phyloP scores from a whole-genome alignment of 2,888 invertebrate species.

The Beris morrisii region DNA sequence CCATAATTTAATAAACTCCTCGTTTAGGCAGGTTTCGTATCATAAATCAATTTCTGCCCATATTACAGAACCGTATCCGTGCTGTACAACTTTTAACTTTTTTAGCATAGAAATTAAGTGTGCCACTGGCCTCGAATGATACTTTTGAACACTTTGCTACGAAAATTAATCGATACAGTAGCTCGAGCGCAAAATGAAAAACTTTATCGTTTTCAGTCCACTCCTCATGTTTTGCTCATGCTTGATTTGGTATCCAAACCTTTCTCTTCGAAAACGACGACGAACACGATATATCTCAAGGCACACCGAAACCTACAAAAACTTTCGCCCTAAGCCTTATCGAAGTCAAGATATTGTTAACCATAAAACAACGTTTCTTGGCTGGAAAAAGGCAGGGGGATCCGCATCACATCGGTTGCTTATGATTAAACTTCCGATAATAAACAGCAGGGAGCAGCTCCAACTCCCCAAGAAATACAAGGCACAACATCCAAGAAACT shows the following conservation, averaged over 20 bases:
- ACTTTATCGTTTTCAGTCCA: conserved; percentile 19
- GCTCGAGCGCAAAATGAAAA: conserved; percentile 4
- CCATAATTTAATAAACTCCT: too few relatives aligned
- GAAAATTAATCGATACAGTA: conserved; percentile 27
- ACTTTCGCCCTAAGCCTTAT: conserved; percentile 30
- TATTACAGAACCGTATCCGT: too few relatives aligned
- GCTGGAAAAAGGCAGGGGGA: conserved; percentile 9
- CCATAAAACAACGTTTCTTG: conserved; percentile 29
- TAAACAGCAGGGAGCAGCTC: conserved; percentile 5
- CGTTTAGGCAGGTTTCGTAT: too few relatives aligned
- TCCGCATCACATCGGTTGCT: conserved; percentile 13
- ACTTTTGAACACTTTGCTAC: conserved; percentile 21
- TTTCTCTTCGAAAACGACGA: neutral
- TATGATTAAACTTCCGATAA: conserved; percentile 25
- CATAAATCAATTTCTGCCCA: too few relatives aligned
- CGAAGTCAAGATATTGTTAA: conserved; percentile 31
- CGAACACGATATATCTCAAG: neutral
- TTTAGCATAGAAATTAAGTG: conserved; percentile 22
- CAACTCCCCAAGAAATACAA: neutral
- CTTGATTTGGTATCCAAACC: conserved; percentile 16
- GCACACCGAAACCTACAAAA: conserved; percentile 12
- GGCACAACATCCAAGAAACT: conserved; percentile 9
- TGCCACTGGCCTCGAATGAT: conserved; percentile 20
- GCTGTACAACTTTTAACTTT: conserved; percentile 11
- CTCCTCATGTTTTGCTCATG: conserved; percentile 8